Evolutionary conservation across 1,140 invertebrate species (phyloP), one percentile per base, ranked within the genome.

Genomic region (Drosophila pectinifera): DNA sequence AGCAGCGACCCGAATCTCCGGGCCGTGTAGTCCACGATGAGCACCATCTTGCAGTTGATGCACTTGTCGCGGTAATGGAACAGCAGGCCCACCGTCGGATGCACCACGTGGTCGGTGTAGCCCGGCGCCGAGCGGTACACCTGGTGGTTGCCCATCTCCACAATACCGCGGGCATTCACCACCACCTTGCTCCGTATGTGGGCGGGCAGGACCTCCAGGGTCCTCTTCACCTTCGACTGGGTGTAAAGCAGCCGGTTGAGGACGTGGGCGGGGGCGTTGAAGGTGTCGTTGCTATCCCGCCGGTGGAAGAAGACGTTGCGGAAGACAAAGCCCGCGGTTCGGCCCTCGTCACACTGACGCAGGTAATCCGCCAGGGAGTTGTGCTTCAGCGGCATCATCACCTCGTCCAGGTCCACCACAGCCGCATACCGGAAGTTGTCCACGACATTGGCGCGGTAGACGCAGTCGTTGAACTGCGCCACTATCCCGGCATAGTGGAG

Each of bases 141-240:
- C 75, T 94, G 93, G 91, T 95, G 95, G 81, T 95, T 95, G 2
- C 95, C 95, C 63, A 95, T 93, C 77, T 94, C 94, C 2, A 94
- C 92, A 3, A 95, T 93, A 34, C 91, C 76, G 6, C 93, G 85
- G 0, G 94, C 93, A 58, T 94, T 92, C 8, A 94, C 94, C 31
- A 95, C 94, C 78, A 94, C 94, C 82, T 95, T 95, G 51, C 94
- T 95, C 5, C 95, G 90, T 63, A 94, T 91, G 57, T 93, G 93
- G 34, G 94, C 93, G 0, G 93, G 93, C 89, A 95, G 92, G 36
- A 94, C 91, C 68, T 93, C 92, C 34, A 92, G 67, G 24, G 93
- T 93, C 4, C 94, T 79, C 8, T 91, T 80, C 2, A 94, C 94
- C 82, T 95, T 95, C 2, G 91, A 78, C 48, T 95, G 93, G 4